These are phyloP conservation scores for Aplocera efformata DNA, from an alignment of 2,888 invertebrate species.

Conservation along the genomic window DNA sequence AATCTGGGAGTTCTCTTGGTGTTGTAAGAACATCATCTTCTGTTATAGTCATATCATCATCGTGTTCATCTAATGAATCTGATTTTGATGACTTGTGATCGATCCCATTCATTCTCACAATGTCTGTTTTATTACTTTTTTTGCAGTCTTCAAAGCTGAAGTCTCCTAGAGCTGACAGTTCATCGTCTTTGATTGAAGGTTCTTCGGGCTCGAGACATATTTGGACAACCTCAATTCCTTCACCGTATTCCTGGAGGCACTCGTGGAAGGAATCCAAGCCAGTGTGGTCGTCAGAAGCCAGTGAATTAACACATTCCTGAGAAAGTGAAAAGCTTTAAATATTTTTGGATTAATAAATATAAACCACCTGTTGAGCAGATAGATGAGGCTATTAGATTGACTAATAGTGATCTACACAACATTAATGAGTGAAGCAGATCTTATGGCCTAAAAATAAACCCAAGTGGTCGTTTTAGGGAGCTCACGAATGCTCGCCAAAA, in stretches of 20 bases:
- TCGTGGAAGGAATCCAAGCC: constrained; percentile 84
- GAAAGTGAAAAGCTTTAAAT: background rate
- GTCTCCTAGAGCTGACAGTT: constrained; percentile 67
- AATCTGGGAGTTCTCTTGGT: constrained; percentile 60
- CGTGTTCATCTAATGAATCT: constrained; percentile 67
- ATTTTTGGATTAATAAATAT: too few relatives aligned
- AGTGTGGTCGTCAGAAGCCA: constrained; percentile 82
- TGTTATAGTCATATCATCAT: constrained; percentile 75
- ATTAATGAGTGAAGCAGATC: too few relatives aligned
- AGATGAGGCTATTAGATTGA: too few relatives aligned
- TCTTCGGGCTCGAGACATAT: constrained; percentile 82
- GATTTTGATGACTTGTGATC: constrained; percentile 64
- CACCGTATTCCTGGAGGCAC: constrained; percentile 83
- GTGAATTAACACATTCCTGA: constrained; percentile 77
- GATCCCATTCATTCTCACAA: constrained; percentile 49
- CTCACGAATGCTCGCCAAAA: too few relatives aligned
- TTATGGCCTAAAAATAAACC: too few relatives aligned
- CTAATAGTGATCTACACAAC: too few relatives aligned
- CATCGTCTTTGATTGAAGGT: constrained; percentile 75
- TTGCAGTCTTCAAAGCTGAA: constrained; percentile 67
- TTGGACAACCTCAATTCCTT: constrained; percentile 82
- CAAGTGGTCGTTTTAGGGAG: too few relatives aligned
- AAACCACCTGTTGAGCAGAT: too few relatives aligned
- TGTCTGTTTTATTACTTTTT: constrained; percentile 39
- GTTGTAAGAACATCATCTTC: constrained; percentile 66